phyloP scores from a whole-genome alignment of 2,113 vertebrate species.

The Oncorhynchus kisutch region DNA sequence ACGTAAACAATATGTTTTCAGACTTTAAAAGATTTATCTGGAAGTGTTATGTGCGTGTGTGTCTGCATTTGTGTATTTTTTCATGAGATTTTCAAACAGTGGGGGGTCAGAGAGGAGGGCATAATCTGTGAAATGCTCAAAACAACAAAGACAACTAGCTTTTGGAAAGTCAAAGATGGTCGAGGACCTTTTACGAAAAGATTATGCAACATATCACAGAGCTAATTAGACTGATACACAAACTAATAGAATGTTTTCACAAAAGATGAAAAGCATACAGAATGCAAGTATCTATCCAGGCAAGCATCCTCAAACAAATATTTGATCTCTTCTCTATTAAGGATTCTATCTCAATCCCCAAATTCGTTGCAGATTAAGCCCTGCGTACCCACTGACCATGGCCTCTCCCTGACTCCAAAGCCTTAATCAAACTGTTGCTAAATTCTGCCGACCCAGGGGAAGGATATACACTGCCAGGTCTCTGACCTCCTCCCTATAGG shows the following conservation, averaged over 20 bases:
- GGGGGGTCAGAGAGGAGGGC: background rate
- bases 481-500: no score
- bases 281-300: background rate
- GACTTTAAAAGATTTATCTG: no score
- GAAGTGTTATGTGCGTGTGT: no score
- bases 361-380: conserved; percentile 14
- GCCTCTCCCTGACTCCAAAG: background rate
- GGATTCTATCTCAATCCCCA: conserved; percentile 10
- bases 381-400: background rate
- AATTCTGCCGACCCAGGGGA: conserved; percentile 14
- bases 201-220: background rate
- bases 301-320: background rate
- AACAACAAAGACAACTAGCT: no score
- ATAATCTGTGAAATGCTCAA: background rate
- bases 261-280: background rate
- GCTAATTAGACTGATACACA: background rate
- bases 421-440: conserved; percentile 15
- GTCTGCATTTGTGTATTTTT: no score
- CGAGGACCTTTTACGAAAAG: background rate
- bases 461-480: background rate
- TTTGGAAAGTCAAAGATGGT: background rate
- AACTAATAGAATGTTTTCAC: background rate
- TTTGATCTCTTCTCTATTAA: background rate
- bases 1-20: no score
- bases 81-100: no score